Evolutionary conservation across 2,888 invertebrate genomes (phyloP).

Genomic region (Brenthis ino): DNA sequence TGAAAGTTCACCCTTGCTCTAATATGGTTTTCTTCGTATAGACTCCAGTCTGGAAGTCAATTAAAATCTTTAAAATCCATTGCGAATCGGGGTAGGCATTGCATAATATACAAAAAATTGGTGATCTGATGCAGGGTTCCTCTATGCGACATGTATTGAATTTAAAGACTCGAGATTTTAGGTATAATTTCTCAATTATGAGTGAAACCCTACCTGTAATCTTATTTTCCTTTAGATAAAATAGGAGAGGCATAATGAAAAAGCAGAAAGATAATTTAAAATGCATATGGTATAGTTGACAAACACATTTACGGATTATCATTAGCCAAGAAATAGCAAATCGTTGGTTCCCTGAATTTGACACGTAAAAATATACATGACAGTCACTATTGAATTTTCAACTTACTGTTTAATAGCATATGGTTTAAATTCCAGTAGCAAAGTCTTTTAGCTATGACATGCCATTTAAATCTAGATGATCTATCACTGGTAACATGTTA

Average conservation of each 20-base stretch:
- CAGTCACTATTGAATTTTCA: slow-evolving; percentile 2
- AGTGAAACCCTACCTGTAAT: no score
- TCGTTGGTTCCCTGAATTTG: slow-evolving; percentile 28
- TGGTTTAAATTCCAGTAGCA: background rate
- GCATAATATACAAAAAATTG: no score
- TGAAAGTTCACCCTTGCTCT: no score
- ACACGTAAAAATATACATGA: slow-evolving; percentile 29
- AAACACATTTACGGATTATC: slow-evolving; percentile 14
- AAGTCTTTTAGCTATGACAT: background rate
- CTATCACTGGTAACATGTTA: slow-evolving; percentile 26
- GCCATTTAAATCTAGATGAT: slow-evolving; percentile 27
- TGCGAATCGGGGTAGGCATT: no score
- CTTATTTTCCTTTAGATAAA: no score
- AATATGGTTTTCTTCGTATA: no score
- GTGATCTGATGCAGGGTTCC: no score
- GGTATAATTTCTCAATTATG: no score
- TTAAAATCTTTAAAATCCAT: no score
- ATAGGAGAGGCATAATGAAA: background rate
- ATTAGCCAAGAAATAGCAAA: slow-evolving; percentile 29
- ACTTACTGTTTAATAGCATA: background rate
- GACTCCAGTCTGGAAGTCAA: no score
- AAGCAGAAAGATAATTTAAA: background rate
- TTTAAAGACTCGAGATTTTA: no score
- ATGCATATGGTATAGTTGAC: background rate
- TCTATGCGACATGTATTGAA: no score